Conservation (phyloP, 2,888 invertebrate genomes). For the Coleophora flavipennella region DNA sequence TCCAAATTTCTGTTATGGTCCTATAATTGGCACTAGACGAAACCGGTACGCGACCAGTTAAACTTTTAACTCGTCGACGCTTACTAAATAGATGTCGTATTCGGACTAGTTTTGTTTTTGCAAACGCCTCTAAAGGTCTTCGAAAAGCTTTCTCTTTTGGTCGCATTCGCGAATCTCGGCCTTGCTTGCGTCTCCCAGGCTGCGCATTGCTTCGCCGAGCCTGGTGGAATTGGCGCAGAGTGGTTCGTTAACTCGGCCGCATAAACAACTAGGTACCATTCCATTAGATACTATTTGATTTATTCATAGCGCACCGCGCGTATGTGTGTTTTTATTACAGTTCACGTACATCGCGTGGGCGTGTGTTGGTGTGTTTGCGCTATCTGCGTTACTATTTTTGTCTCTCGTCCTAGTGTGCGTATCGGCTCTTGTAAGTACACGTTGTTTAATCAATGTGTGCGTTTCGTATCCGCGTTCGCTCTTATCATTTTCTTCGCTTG, state of each 20-base stretch:
- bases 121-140: conserved; percentile 20
- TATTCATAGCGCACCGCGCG: conserved; percentile 52
- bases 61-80: conserved; percentile 23
- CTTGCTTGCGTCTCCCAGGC: conserved; percentile 9
- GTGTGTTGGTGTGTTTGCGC: conserved; percentile 69
- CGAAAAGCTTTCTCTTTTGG: conserved; percentile 33
- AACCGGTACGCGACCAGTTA: conserved; percentile 47
- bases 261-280: conserved; percentile 47
- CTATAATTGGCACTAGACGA: conserved; percentile 55
- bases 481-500: conserved; percentile 57
- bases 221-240: conserved; percentile 14
- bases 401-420: conserved; percentile 31
- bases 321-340: conserved; percentile 67
- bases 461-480: conserved; percentile 54
- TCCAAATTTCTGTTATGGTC: conserved; percentile 43
- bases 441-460: conserved; percentile 29
- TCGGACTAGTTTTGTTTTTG: conserved; percentile 37
- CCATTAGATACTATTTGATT: conserved; percentile 58
- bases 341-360: conserved; percentile 63
- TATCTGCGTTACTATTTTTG: conserved; percentile 65
- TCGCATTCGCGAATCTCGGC: conserved; percentile 16
- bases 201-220: conserved; percentile 1
- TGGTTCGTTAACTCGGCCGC: conserved; percentile 25
- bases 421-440: conserved; percentile 25
- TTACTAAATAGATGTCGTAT: conserved; percentile 9